phyloP scores from a whole-genome alignment of 2,113 vertebrate genomes.

The Rhynchomys soricoides region DNA sequence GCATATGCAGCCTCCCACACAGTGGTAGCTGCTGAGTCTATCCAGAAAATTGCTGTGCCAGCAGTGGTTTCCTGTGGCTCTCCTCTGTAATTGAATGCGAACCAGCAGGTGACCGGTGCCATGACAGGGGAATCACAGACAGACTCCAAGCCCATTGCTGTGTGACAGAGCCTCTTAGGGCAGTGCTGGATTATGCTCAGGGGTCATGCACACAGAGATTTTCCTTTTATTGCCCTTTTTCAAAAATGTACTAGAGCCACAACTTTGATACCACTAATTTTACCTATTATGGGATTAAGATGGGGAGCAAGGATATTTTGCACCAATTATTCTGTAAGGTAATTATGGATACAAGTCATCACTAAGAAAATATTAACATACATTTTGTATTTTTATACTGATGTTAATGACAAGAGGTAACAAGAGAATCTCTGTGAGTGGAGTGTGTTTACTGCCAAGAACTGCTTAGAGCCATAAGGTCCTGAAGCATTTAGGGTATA shows the following conservation, averaged over 20 bases:
- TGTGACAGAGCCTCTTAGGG: conserved; percentile 19
- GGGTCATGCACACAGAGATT: background rate
- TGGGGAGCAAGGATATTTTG: background rate
- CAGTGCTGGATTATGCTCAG: background rate
- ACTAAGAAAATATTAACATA: background rate
- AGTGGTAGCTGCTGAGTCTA: conserved; percentile 76
- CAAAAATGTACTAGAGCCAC: background rate
- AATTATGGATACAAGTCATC: background rate
- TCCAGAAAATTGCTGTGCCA: conserved; percentile 75
- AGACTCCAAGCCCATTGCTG: conserved; percentile 70
- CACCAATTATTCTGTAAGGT: background rate
- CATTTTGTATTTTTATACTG: background rate
- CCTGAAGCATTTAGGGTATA: background rate
- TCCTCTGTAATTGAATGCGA: conserved; percentile 85
- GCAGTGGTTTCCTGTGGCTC: conserved; percentile 79
- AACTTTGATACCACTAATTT: background rate
- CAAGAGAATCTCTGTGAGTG: background rate
- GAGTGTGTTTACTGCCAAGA: background rate
- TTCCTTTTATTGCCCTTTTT: background rate
- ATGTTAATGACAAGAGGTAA: background rate
- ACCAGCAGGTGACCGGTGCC: conserved; percentile 84
- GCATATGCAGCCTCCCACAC: conserved; percentile 63
- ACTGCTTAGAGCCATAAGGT: background rate
- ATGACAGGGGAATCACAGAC: conserved; percentile 58
- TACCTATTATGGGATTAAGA: background rate